Evolutionary conservation across 2,113 vertebrate genomes (phyloP).

Genomic region (Panthera tigris): DNA sequence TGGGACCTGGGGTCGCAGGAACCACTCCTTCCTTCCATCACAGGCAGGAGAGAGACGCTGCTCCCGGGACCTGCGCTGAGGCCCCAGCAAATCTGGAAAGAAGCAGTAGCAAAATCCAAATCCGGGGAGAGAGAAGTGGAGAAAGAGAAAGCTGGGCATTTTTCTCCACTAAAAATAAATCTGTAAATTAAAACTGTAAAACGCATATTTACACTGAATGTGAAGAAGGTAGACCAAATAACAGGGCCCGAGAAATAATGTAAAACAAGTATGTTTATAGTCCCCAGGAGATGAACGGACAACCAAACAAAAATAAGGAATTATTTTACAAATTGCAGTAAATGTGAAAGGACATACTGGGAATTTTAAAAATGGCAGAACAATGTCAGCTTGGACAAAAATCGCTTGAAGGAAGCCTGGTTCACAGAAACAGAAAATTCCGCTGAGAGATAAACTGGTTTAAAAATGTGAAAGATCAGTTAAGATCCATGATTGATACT

Average conservation of each 20-base stretch:
- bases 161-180: background rate
- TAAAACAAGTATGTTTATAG: background rate
- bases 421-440: background rate
- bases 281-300: background rate
- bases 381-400: background rate
- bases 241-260: too few species aligned
- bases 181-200: background rate
- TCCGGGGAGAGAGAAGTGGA: too few species aligned
- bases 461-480: background rate
- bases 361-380: background rate
- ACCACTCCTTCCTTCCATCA: too few species aligned
- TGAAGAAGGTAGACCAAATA: background rate
- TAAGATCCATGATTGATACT: background rate
- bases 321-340: background rate
- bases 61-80: background rate
- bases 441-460: background rate
- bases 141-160: background rate
- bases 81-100: background rate
- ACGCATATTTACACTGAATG: too few species aligned
- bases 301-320: background rate
- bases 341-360: background rate
- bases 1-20: background rate
- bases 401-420: background rate
- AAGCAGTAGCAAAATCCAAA: background rate
- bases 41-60: background rate